Evolutionary conservation across 2,888 invertebrate genomes (phyloP), one percentile per base, ranked within the genome.

Genomic region (Lasioglossum vierecki): DNA sequence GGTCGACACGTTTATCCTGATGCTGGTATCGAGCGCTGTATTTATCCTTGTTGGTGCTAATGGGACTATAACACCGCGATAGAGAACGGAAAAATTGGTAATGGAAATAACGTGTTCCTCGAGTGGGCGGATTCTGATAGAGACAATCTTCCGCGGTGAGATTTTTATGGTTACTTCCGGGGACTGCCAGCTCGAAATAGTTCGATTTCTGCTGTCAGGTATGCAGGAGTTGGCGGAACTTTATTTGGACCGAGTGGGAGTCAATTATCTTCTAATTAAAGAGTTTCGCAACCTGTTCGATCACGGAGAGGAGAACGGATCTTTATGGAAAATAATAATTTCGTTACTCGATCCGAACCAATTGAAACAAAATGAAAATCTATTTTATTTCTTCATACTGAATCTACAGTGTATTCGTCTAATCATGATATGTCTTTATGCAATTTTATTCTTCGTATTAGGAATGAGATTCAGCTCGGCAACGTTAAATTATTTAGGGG

Each of bases 21-120:
- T 26, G 26, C 26, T 15, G 30, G 63, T 63, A 63, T 63, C 63
- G 2, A 30, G 15, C 60, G 63, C 63, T 63, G 30, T 6, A 4
- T 63, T 63, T 30, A 63, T 63, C 63, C 63, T 63, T 15, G 63
- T 63, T 63, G 63, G 30, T 63, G 5, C 26, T 63, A 30, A 30
- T 26, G 26, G 30, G 63, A 15, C 63, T 53, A 53, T 53, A 53
- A 53, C n/a, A 22, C 9, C n/a, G 53, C 53, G 53, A 53, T 53
- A 53, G 22, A 53, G 53, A 53, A 53, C n/a, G 53, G 53, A 53
- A 53, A 53, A 53, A 53, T 53, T 53, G 15, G 63, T 63, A 63
- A 63, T 30, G 63, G 63, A 30, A 63, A 30, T 63, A 63, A 63
- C 63, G 63, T 26, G 63, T 30, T 63, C 63, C 53, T n/a, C 53